Conservation (phyloP, 2,797 vertebrate species). For the Myotis vivesi region DNA sequence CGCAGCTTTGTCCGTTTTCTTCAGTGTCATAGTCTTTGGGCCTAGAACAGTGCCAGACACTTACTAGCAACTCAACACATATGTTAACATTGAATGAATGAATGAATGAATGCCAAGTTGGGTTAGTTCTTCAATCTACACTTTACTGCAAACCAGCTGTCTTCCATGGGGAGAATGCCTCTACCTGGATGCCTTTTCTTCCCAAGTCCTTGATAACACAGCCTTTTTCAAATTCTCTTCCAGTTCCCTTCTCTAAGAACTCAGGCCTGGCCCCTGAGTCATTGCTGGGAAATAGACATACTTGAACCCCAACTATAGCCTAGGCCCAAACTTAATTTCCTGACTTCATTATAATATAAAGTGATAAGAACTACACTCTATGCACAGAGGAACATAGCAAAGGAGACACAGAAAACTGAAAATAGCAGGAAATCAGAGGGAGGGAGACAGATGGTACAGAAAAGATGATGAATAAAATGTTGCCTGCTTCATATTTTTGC, state of each 20-base stretch:
- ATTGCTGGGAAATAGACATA: slow-evolving; percentile 7
- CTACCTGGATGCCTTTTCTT: neutral
- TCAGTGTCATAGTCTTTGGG: neutral
- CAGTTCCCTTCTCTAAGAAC: neutral
- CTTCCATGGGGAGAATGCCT: neutral
- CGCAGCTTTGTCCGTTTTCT: neutral
- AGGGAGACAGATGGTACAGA: neutral
- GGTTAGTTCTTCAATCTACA: neutral
- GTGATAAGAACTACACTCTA: neutral
- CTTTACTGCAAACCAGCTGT: neutral
- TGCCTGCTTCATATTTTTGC: neutral
- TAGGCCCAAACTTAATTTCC: neutral
- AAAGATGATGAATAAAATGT: neutral
- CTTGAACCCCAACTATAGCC: neutral
- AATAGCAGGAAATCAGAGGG: neutral
- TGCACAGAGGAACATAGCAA: neutral
- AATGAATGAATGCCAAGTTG: neutral
- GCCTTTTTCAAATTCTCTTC: neutral
- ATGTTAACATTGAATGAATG: neutral
- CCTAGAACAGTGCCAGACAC: neutral
- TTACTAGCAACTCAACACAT: neutral
- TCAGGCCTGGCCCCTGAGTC: neutral
- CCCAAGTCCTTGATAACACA: neutral
- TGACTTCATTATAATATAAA: neutral
- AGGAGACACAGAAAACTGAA: neutral